phyloP scores from a whole-genome alignment of 2,113 vertebrate genomes.

The Hydropotes inermis region DNA sequence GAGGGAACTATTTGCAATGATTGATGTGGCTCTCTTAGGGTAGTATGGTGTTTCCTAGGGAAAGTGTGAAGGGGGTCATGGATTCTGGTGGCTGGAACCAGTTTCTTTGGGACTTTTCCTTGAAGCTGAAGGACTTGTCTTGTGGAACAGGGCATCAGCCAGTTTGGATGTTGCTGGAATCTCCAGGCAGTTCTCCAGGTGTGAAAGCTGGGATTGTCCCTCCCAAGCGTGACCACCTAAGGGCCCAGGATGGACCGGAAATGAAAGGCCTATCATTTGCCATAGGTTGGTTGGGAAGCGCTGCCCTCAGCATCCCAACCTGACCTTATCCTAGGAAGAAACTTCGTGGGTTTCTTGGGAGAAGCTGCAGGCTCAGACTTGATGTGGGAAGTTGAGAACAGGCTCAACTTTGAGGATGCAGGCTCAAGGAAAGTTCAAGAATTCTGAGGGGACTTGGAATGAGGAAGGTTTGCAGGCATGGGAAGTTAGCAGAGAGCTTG shows the following conservation, averaged over 20 bases:
- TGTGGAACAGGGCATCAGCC: background rate
- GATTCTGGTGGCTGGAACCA: background rate
- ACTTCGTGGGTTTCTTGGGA: background rate
- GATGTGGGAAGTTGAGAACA: background rate
- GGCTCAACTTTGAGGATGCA: background rate
- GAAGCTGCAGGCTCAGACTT: background rate
- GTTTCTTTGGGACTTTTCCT: background rate
- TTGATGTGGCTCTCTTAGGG: background rate
- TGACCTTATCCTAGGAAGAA: background rate
- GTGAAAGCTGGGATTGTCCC: accelerated
- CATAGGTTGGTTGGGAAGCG: background rate
- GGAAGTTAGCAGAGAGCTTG: background rate
- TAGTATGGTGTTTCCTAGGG: background rate
- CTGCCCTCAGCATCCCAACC: background rate
- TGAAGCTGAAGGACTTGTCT: background rate
- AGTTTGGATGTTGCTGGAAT: background rate
- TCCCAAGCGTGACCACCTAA: background rate
- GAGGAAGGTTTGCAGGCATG: background rate
- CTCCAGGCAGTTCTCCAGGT: background rate
- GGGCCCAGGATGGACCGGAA: background rate
- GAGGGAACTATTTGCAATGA: background rate
- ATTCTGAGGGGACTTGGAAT: background rate
- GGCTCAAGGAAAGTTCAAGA: background rate
- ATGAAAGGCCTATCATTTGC: background rate
- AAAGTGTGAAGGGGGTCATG: background rate